Percentiles rank a stretch among this genome's conserved stretches.
These are phyloP conservation scores for Myotis brandtii DNA, from an alignment of 2,113 vertebrate species.

Conservation along the genomic window DNA sequence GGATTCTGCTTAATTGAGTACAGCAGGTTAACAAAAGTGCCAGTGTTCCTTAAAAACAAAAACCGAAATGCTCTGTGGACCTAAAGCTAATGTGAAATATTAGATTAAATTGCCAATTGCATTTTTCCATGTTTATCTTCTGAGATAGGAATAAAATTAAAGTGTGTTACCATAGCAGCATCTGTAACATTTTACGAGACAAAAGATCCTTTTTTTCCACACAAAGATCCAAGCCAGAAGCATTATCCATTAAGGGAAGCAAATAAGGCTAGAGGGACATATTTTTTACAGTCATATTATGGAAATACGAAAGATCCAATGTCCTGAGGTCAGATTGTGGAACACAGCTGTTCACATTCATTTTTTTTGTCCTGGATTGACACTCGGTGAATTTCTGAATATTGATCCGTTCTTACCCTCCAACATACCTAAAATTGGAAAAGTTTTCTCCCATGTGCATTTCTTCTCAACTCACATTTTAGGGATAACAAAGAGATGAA, in stretches of 20 bases:
- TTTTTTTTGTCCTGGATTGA: constrained; percentile 63
- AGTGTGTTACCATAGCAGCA: constrained; percentile 78
- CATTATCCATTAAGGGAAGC: constrained; percentile 78
- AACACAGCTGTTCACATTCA: constrained; percentile 68
- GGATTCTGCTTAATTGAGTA: constrained; percentile 62
- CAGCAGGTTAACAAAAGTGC: constrained; percentile 65
- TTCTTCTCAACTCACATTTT: constrained; percentile 18
- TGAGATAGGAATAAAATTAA: constrained; percentile 84
- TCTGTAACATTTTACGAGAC: constrained; percentile 83
- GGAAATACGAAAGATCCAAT: constrained; percentile 67
- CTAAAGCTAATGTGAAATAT: constrained; percentile 61
- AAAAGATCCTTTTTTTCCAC: constrained; percentile 76
- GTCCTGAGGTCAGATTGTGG: constrained; percentile 72
- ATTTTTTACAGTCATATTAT: constrained; percentile 71
- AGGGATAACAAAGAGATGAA: background rate
- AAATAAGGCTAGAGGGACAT: constrained; percentile 71
- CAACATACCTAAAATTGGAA: background rate
- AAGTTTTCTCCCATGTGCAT: background rate
- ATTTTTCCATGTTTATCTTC: constrained; percentile 73
- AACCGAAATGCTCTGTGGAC: constrained; percentile 43
- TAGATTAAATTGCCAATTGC: constrained; percentile 69
- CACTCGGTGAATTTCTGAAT: constrained; percentile 57
- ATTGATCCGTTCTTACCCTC: constrained; percentile 40
- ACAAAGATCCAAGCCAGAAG: constrained; percentile 75
- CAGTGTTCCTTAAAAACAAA: constrained; percentile 61